A percentile compares a stretch with the other conserved stretches of the same genome.
Evolutionary conservation across 2,797 vertebrate species (phyloP).

Genomic region (Meda fulgida): DNA sequence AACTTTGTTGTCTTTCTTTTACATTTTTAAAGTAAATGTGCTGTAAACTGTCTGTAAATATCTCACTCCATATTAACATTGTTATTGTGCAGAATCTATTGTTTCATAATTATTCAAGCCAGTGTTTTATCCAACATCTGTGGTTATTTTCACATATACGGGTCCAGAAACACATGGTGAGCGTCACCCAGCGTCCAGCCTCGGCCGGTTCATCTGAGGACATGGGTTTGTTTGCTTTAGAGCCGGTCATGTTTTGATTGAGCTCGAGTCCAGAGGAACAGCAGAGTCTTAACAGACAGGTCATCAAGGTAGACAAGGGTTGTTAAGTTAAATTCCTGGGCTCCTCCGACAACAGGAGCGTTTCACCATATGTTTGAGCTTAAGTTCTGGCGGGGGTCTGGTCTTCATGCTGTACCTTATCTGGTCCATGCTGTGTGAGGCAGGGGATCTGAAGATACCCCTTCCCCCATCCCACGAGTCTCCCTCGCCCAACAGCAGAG

Average conservation of each 20-base stretch:
- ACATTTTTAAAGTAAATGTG: not conserved
- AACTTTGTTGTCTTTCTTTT: not conserved
- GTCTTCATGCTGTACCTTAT: conserved; percentile 72
- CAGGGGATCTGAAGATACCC: conserved; percentile 42
- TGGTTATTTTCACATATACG: conserved; percentile 13
- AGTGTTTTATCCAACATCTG: conserved; percentile 15
- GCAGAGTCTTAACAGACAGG: conserved; percentile 24
- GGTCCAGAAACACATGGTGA: conserved; percentile 23
- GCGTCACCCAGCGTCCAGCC: not conserved
- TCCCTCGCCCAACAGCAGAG: not conserved
- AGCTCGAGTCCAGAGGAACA: not conserved
- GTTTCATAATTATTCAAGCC: not conserved
- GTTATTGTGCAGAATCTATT: too few species aligned
- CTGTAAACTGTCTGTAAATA: not conserved
- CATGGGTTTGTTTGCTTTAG: conserved; percentile 48
- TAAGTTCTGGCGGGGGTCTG: conserved; percentile 72
- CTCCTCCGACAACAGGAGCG: conserved; percentile 60
- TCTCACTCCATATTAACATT: not conserved
- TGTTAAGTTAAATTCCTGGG: conserved; percentile 60
- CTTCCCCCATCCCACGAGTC: not conserved
- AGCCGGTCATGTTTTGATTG: conserved; percentile 32
- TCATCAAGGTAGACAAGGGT: conserved; percentile 48
- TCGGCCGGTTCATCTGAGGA: conserved; percentile 37
- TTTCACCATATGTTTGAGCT: conserved; percentile 63
- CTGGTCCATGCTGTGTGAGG: conserved; percentile 70